phyloP scores from a whole-genome alignment of 1,140 invertebrate genomes.

The Colletes gigas region DNA sequence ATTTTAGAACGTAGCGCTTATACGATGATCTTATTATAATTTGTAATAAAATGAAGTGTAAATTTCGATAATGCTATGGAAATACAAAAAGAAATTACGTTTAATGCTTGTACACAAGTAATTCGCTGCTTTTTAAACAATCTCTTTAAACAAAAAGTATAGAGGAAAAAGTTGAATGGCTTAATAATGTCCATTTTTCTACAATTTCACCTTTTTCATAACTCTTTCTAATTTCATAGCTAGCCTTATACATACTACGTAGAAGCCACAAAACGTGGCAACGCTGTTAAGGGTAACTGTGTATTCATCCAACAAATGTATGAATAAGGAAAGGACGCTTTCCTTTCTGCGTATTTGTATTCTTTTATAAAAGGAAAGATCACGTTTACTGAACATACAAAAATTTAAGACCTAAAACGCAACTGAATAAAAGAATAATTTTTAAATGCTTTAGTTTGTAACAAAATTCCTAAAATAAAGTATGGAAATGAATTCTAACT shows the following conservation, averaged over 20 bases:
- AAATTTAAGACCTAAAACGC: not conserved
- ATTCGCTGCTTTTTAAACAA: not conserved
- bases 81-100: not conserved
- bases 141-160: not conserved
- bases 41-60: not conserved
- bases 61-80: not conserved
- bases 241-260: too few relatives aligned
- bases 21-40: not conserved
- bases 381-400: not conserved
- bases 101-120: not conserved
- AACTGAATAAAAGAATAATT: not conserved
- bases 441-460: too few relatives aligned
- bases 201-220: too few relatives aligned
- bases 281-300: constrained; percentile 7
- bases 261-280: constrained; percentile 1
- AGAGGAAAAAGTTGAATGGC: too few relatives aligned
- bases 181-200: too few relatives aligned
- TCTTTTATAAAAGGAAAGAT: not conserved
- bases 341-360: constrained; percentile 9
- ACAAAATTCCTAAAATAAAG: too few relatives aligned
- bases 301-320: not conserved
- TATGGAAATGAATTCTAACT: too few relatives aligned
- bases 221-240: too few relatives aligned
- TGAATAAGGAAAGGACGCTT: constrained; percentile 9
- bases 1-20: not conserved